Evolutionary conservation across 2,113 vertebrate genomes (phyloP).

Genomic region (Monopterus albus): DNA sequence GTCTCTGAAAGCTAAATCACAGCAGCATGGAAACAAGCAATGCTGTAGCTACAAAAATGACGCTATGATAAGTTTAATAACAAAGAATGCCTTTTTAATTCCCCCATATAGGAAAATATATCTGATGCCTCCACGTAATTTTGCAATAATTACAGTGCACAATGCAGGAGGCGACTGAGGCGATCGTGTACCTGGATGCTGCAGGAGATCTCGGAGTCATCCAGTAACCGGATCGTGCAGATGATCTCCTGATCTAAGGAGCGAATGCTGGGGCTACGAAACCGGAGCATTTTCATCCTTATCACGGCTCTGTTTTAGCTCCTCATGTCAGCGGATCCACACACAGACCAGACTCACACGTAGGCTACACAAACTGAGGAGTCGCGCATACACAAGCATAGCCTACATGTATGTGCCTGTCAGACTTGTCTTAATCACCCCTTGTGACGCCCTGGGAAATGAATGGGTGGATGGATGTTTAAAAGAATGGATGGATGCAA

Average conservation of each 20-base stretch:
- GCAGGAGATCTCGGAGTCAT: conserved; percentile 94
- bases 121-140: conserved; percentile 43
- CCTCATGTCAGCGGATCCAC: conserved; percentile 75
- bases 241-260: conserved; percentile 91
- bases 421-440: conserved; percentile 22
- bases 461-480: conserved; percentile 41
- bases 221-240: conserved; percentile 92
- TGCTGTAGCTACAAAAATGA: background rate
- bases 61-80: background rate
- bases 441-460: conserved; percentile 59
- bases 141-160: conserved; percentile 9
- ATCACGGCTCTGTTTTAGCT: conserved; percentile 74
- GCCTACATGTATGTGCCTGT: conserved; percentile 30
- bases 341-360: conserved; percentile 26
- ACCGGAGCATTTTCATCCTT: conserved; percentile 94
- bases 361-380: conserved; percentile 1
- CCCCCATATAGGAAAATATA: background rate
- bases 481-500: conserved; percentile 71
- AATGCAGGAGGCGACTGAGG: background rate
- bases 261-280: conserved; percentile 93
- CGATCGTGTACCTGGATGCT: conserved; percentile 88
- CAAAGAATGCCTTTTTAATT: conserved; percentile 6
- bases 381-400: conserved; percentile 12
- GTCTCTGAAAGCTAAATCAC: conserved; percentile 43
- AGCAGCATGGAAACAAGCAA: conserved; percentile 15